phyloP scores from a whole-genome alignment of 64 coral and sea anemone genomes.

The Pocillopora verrucosa region DNA sequence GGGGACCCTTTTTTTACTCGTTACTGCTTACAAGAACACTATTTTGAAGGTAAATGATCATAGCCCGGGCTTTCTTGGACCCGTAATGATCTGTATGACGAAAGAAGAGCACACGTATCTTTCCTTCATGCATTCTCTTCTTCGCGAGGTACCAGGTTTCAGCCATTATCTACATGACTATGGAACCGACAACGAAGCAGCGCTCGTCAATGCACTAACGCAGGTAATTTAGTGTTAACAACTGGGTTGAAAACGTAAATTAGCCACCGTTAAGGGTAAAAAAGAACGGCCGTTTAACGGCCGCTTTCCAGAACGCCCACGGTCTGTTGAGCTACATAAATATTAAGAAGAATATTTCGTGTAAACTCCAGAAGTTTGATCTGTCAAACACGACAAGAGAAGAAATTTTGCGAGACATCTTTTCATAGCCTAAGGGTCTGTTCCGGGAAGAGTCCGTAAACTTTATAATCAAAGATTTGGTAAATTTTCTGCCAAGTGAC shows the following conservation, averaged over 20 bases:
- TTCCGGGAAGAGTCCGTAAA: constrained; percentile 3
- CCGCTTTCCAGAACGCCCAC: constrained; percentile 3
- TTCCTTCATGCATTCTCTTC: constrained; percentile 16
- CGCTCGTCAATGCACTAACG: background rate
- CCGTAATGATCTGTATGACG: constrained; percentile 33
- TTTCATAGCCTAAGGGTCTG: background rate
- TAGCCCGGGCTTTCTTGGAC: background rate
- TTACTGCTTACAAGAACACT: constrained; percentile 35
- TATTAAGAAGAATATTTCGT: constrained; percentile 16
- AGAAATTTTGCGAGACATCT: constrained; percentile 25
- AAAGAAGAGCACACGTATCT: constrained; percentile 19
- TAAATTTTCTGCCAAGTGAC: constrained; percentile 35
- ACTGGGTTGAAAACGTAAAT: no score
- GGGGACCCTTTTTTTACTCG: constrained; percentile 19
- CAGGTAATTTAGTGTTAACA: no score
- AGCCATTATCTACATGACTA: background rate
- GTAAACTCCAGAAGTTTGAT: background rate
- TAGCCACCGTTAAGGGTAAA: no score
- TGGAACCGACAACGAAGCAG: constrained; percentile 3
- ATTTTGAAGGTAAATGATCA: constrained; percentile 16
- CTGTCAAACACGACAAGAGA: background rate
- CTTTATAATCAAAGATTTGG: constrained; percentile 5
- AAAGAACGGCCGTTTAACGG: no score
- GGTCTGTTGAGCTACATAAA: constrained; percentile 19
- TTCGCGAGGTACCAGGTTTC: constrained; percentile 15